Evolutionary conservation across 2,113 vertebrate species (phyloP), one percentile per base, ranked within the genome.

Genomic region (Pedionomus torquatus): DNA sequence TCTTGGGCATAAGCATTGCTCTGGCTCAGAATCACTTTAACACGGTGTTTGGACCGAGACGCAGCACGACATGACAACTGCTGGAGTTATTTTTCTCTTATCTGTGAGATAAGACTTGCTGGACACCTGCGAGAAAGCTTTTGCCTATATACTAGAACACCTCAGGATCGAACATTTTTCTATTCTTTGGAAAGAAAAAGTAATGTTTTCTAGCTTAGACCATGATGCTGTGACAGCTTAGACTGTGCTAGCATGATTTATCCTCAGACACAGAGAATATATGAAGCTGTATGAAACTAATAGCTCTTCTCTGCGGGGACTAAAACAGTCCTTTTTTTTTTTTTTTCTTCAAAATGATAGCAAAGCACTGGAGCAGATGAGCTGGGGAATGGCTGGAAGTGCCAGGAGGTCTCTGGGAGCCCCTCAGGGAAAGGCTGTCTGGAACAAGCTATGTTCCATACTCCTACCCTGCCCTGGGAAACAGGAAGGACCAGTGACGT

Each of bases 361-460:
- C 8, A 31, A 69, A 70, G 7, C 37, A 5, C 25, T 89, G 51
- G 43, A 68, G 33, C 19, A 83, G 44, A 17, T 1, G 35, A 35
- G 3, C 2, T 18, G 13, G n/a, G 12, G 21, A 93, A 61, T 7
- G 33, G 25, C 43, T 89, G 25, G 60, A 87, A 82, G 6, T 37
- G 5, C 28, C 9, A 41, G 23, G 15, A 87, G 31, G 7, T 71
- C 46, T 23, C 39, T 64, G 48, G 61, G 30, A 55, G 14, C 7
- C 11, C 5, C 13, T 6, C 13, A 30, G n/a, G 16, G 37, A 84
- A 66, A 66, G 15, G 13, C 8, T 54, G 37, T 55, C 39, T 23
- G 43, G 46, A 84, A 61, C 2, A 0, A 74, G 17, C 20, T 91
- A 13, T 5, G 21, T 39, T 51, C 55, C 0, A 0, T 54, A 63